A percentile compares a stretch with the other conserved stretches of the same genome.
phyloP scores from a whole-genome alignment of 2,797 vertebrate genomes.

The Coccyzus lansbergi region DNA sequence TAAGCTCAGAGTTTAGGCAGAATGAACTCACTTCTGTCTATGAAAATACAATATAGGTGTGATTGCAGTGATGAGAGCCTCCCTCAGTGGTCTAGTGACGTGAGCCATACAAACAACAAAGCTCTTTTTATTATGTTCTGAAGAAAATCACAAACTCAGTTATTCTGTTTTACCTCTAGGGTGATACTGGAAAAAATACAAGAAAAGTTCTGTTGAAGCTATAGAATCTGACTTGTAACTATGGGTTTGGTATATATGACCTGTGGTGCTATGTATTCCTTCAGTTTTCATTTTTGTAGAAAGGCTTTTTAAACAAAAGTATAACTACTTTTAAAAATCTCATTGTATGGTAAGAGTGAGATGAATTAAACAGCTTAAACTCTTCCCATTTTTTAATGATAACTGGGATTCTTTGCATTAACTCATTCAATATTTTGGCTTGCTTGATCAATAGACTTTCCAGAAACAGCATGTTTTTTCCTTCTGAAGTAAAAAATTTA shows the following conservation, averaged over 20 bases:
- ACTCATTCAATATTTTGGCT: too few species aligned
- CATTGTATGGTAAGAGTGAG: too few species aligned
- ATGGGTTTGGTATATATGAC: not conserved
- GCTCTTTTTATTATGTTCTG: not conserved
- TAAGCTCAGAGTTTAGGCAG: not conserved
- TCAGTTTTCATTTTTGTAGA: conserved; percentile 3
- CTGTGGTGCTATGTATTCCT: too few species aligned
- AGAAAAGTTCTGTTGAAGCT: not conserved
- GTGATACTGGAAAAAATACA: not conserved
- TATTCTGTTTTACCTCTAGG: not conserved
- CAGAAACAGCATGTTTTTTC: too few species aligned
- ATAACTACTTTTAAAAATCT: too few species aligned
- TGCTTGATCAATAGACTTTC: too few species aligned
- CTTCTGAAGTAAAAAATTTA: too few species aligned
- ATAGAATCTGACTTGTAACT: not conserved
- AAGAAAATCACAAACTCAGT: not conserved
- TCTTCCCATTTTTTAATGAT: too few species aligned
- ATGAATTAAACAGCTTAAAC: too few species aligned
- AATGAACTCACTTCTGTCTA: not conserved
- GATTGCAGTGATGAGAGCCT: not conserved
- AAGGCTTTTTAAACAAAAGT: not conserved
- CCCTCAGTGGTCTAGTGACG: not conserved
- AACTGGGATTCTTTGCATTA: too few species aligned
- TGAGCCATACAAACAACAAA: not conserved
- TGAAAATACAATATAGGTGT: not conserved